Base-by-base conservation (phyloP, 30 jellyfish, hydroid and myxozoan genomes). In the Mastigias papua region DNA sequence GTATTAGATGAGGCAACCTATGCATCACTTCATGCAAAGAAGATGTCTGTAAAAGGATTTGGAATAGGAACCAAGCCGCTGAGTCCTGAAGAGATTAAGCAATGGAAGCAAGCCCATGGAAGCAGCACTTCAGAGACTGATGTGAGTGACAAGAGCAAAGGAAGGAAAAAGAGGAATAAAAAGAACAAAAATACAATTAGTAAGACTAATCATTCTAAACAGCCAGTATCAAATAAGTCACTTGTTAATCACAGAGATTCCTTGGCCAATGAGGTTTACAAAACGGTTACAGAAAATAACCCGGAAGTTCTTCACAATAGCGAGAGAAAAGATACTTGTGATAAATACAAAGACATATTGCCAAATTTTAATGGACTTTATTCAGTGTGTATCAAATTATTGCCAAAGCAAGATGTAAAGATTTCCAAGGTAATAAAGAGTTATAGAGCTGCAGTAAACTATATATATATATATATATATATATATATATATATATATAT, bases 11-110 rank as follows among this genome's bases (percentile, higher is more conserved):
- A 68, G 26, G 77, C 37, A 0, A 26, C 78, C 21, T 93, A 49
- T 61, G n/a, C 81, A 19, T 93, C 98, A 0, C 54, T 78, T 8
- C 98, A 93, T 82, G 98, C 98, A 9, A 74, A 75, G 80, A 73
- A 85, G 48, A 74, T 70, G 93, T 82, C 98, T 20, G 90, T 23
- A 17, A 69, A 69, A 30, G 96, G 91, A 0, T 71, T 54, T 58
- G 91, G 91, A 19, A 49, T 34, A 27, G 91, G 91, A 15, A 30
- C 80, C 11, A 72, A 29, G 76, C 77, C 96, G 2, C 76, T 88
- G 30, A 60, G 79, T 23, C 96, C 96, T 4, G 89, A 81, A n/a
- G 96, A 78, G 50, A 88, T 88, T 5, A 35, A 34, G 34, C 66
- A 70, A 46, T 84, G 93, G 93, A 72, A 84, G 34, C 60, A 57